Evolutionary conservation across 2,113 vertebrate genomes (phyloP).

Genomic region (Nipponia nippon): DNA sequence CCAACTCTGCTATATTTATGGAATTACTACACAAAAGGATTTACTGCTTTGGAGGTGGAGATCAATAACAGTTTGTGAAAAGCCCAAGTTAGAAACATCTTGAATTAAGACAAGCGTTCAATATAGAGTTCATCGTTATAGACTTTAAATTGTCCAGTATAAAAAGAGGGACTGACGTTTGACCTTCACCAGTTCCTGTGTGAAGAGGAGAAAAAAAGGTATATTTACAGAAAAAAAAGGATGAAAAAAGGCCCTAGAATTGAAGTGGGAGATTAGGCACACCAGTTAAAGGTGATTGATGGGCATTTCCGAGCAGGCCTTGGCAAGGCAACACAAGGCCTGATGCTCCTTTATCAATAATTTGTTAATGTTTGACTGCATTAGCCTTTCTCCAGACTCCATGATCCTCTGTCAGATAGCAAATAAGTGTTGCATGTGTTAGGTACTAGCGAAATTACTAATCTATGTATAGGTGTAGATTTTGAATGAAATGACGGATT

Average conservation of each 20-base stretch:
- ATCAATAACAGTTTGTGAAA: conserved; percentile 67
- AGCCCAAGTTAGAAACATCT: conserved; percentile 47
- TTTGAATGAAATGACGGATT: not conserved
- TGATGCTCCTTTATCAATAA: not conserved
- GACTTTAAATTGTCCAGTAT: conserved; percentile 43
- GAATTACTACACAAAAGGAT: conserved; percentile 55
- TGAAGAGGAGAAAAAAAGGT: not conserved
- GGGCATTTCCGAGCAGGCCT: not conserved
- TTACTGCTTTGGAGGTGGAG: conserved; percentile 20
- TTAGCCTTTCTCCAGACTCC: not conserved
- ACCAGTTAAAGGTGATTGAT: not conserved
- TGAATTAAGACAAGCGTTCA: conserved; percentile 50
- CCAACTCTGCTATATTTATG: conserved; percentile 52
- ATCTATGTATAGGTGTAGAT: not conserved
- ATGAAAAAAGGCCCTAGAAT: not conserved
- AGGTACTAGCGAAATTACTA: not conserved
- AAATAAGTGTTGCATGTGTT: not conserved
- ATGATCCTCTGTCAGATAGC: not conserved
- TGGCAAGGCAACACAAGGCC: not conserved
- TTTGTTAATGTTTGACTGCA: not conserved
- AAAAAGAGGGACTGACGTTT: conserved; percentile 25
- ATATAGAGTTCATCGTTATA: conserved; percentile 28
- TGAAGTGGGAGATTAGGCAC: not conserved
- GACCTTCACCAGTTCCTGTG: conserved; percentile 46
- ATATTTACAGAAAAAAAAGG: not conserved